Evolutionary conservation across 2,113 vertebrate genomes (phyloP).

Genomic region (Atrichornis clamosus): DNA sequence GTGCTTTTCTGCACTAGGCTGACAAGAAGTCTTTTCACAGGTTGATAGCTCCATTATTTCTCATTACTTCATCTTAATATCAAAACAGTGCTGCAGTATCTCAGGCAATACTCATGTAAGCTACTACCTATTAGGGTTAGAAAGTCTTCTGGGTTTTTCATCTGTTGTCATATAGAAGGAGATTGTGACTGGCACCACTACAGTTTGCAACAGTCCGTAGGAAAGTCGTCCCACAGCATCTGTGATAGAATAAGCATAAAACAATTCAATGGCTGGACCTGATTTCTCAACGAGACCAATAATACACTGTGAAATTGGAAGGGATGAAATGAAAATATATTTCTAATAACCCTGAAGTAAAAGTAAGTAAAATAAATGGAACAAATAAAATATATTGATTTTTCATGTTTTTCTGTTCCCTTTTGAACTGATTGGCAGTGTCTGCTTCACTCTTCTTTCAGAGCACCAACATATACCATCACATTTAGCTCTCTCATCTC

Average conservation of each 20-base stretch:
- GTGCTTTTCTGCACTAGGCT: neutral
- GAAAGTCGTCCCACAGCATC: neutral
- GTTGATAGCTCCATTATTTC: neutral
- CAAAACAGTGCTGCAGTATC: neutral
- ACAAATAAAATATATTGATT: neutral
- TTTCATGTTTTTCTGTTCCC: neutral
- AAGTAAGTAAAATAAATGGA: neutral
- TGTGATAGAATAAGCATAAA: neutral
- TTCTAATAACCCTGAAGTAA: neutral
- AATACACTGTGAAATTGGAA: neutral
- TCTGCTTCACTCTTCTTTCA: neutral
- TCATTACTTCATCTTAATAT: neutral
- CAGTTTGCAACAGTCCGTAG: neutral
- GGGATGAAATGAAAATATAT: neutral
- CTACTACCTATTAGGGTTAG: neutral
- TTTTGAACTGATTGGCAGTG: neutral
- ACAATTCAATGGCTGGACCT: neutral
- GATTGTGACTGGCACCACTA: neutral
- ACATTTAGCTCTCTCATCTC: neutral
- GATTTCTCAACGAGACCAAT: neutral
- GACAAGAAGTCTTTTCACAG: neutral
- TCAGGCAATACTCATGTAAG: neutral
- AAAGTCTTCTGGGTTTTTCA: neutral
- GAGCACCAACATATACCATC: neutral
- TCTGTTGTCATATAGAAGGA: neutral